Evolutionary conservation across 2,888 invertebrate species (phyloP).

Genomic region (Leptinotarsa tumamoca): DNA sequence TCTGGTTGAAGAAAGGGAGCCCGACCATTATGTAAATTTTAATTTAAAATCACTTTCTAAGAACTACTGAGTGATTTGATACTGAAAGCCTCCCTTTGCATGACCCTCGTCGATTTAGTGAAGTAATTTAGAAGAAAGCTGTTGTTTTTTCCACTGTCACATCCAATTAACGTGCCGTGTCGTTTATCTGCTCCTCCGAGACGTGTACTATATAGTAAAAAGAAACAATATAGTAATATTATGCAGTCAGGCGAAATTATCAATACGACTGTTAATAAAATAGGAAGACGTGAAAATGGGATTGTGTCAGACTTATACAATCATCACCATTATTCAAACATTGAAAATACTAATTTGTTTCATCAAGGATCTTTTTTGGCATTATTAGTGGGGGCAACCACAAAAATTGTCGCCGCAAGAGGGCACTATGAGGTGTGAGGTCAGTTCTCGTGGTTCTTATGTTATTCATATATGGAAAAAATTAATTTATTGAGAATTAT

Average conservation of each 20-base stretch:
- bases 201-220: neutral
- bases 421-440: no score
- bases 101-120: conserved; percentile 51
- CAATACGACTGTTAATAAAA: neutral
- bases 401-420: no score
- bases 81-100: conserved; percentile 36
- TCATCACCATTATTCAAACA: no score
- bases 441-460: no score
- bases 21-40: conserved; percentile 53
- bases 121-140: conserved; percentile 52
- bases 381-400: no score
- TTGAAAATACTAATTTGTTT: no score
- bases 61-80: conserved; percentile 51
- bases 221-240: neutral
- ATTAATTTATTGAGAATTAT: no score
- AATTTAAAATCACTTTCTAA: conserved; percentile 53
- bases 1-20: conserved; percentile 33
- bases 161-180: conserved; percentile 9
- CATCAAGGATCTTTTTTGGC: no score
- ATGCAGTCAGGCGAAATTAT: neutral
- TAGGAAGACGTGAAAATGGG: no score
- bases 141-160: conserved; percentile 9
- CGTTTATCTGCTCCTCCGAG: neutral
- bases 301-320: no score
- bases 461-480: no score